A percentile compares a stretch with the other conserved stretches of the same genome.
Evolutionary conservation across 2,888 invertebrate species (phyloP).

Genomic region (Scaptomyza cyrtandrae): DNA sequence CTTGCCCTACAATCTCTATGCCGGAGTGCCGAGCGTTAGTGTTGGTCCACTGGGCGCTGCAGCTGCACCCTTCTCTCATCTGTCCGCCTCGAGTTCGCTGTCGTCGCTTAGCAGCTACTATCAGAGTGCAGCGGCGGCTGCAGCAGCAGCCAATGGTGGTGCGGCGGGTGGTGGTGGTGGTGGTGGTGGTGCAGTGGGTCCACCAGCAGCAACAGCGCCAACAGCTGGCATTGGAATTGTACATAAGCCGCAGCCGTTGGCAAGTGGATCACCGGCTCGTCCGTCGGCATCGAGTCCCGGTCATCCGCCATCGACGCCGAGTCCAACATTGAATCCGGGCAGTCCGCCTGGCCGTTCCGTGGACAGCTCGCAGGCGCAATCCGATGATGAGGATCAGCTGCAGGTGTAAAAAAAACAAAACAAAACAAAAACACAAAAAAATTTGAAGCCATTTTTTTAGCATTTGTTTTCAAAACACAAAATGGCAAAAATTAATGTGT

Average conservation of each 20-base stretch:
- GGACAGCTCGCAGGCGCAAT: conserved; percentile 83
- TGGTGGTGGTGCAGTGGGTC: conserved; percentile 16
- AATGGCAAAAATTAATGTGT: conserved; percentile 11
- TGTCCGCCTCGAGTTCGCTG: conserved; percentile 88
- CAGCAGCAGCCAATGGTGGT: conserved; percentile 44
- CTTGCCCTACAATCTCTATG: conserved; percentile 88
- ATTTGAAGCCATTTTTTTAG: conserved; percentile 7
- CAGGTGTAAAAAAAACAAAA: conserved; percentile 81
- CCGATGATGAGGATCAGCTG: conserved; percentile 84
- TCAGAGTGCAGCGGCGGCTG: conserved; percentile 83
- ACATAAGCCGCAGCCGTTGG: conserved; percentile 50
- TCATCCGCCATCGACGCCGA: conserved; percentile 80
- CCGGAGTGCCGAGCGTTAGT: conserved; percentile 84
- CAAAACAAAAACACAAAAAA: not conserved
- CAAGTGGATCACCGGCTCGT: conserved; percentile 41
- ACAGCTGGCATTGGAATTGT: conserved; percentile 34
- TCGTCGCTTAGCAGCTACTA: conserved; percentile 86
- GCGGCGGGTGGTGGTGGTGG: conserved; percentile 8
- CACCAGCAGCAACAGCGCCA: conserved; percentile 11
- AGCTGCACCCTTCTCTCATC: conserved; percentile 84
- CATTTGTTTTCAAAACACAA: conserved; percentile 41
- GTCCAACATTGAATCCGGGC: conserved; percentile 84
- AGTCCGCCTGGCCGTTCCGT: conserved; percentile 84
- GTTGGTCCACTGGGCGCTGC: conserved; percentile 82
- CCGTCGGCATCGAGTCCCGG: conserved; percentile 40